These are phyloP conservation scores for Drosophila aff. DNA, from an alignment of 1,140 invertebrate genomes.

Conservation along the genomic window DNA sequence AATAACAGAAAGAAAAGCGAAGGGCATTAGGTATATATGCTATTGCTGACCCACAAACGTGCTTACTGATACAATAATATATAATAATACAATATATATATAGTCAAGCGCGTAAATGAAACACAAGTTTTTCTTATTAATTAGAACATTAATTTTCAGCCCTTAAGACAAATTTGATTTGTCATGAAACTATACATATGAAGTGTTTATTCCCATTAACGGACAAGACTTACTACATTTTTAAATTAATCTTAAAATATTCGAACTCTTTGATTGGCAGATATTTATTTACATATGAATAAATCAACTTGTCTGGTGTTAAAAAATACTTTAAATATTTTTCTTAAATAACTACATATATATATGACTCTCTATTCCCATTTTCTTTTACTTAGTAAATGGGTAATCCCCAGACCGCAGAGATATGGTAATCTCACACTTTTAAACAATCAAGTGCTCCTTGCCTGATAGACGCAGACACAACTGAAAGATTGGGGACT, in stretches of 20 bases:
- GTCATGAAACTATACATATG: too few relatives aligned
- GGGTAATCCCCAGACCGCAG: constrained; percentile 16
- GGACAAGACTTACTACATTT: too few relatives aligned
- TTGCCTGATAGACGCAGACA: constrained; percentile 45
- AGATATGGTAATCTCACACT: constrained; percentile 50
- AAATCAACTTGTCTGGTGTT: neutral
- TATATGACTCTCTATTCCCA: neutral
- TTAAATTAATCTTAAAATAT: neutral
- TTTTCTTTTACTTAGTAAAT: neutral
- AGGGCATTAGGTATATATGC: neutral
- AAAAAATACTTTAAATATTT: neutral
- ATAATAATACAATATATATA: too few relatives aligned
- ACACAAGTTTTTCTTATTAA: too few relatives aligned
- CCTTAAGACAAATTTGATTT: too few relatives aligned
- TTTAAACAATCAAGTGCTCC: constrained; percentile 45
- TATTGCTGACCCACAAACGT: constrained; percentile 24
- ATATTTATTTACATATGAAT: too few relatives aligned
- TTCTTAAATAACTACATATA: neutral
- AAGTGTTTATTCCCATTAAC: too few relatives aligned
- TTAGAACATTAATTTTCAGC: too few relatives aligned
- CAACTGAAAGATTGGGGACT: neutral
- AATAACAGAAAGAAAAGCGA: too few relatives aligned
- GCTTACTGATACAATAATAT: constrained; percentile 11
- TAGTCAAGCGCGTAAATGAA: too few relatives aligned
- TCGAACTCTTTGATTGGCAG: neutral